Conservation (phyloP, 1,140 invertebrate species). For the Aphaenogaster floridana region DNA sequence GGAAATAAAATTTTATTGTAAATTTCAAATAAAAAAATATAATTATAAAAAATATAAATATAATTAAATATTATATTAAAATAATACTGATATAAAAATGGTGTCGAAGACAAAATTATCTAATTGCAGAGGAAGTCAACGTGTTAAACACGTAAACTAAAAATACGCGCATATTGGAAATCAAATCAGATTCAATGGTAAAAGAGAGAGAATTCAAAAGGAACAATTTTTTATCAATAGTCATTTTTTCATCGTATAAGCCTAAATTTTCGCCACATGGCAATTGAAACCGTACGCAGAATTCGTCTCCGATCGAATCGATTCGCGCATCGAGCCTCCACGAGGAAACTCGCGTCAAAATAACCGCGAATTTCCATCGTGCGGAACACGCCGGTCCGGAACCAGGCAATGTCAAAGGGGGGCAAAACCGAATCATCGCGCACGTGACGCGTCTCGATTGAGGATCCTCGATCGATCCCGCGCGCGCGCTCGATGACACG, state of each 20-base stretch:
- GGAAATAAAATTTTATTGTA: too few species aligned
- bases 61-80: too few species aligned
- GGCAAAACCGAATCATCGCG: constrained; percentile 26
- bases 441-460: constrained; percentile 64
- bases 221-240: neutral
- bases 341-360: neutral
- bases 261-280: neutral
- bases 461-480: constrained; percentile 31
- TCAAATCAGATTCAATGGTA: neutral
- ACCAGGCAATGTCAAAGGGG: neutral
- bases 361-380: neutral
- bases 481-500: constrained; percentile 12
- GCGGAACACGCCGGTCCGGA: neutral
- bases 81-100: too few species aligned
- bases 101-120: too few species aligned
- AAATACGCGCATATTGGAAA: neutral
- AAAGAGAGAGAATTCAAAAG: neutral
- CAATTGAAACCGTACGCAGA: neutral
- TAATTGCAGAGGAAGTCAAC: too few species aligned
- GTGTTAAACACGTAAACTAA: neutral
- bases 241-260: neutral
- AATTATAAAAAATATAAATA: too few species aligned
- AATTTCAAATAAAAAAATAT: too few species aligned
- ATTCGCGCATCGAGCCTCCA: neutral
- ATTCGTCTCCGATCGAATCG: neutral